Percentiles rank a stretch among this genome's conserved stretches.
These are phyloP conservation scores for Microchrysa polita DNA, from an alignment of 2,888 invertebrate genomes.

Conservation along the genomic window DNA sequence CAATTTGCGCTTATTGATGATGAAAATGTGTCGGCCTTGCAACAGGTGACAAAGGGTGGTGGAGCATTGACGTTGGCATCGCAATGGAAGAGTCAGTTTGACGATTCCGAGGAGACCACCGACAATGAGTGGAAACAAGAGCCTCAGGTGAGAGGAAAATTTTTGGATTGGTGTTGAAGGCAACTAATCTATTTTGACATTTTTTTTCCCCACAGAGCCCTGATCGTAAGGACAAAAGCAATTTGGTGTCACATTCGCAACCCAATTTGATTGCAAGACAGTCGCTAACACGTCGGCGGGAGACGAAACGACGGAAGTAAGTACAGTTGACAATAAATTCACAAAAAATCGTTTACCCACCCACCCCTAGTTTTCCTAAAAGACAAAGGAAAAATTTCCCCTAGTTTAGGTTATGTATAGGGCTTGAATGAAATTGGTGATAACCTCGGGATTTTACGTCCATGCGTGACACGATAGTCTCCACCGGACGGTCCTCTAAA, in stretches of 20 bases:
- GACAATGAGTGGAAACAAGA: slow-evolving; percentile 95
- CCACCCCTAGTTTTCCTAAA: no score
- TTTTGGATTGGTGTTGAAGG: background rate
- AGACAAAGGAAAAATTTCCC: no score
- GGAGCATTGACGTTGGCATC: slow-evolving; percentile 91
- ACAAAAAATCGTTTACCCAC: no score
- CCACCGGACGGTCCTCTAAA: no score
- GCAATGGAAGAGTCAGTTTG: slow-evolving; percentile 96
- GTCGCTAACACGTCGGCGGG: slow-evolving; percentile 47
- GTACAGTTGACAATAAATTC: no score
- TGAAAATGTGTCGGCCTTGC: slow-evolving; percentile 87
- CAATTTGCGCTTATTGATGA: slow-evolving; percentile 94
- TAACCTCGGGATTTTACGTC: no score
- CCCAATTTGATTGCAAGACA: slow-evolving; percentile 58
- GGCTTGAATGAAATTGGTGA: no score
- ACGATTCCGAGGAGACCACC: slow-evolving; percentile 93
- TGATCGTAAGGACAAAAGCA: slow-evolving; percentile 62
- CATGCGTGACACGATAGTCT: no score
- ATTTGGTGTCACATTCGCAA: slow-evolving; percentile 60
- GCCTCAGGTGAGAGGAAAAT: slow-evolving; percentile 63
- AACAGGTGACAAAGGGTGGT: slow-evolving; percentile 89
- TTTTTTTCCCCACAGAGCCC: slow-evolving; percentile 62
- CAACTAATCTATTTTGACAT: background rate
- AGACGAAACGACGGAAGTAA: slow-evolving; percentile 54
- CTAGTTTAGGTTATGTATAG: no score